Percentiles rank a stretch among this genome's conserved stretches.
phyloP scores from a whole-genome alignment of 92 coral and sea anemone genomes.

The Porites lobata region DNA sequence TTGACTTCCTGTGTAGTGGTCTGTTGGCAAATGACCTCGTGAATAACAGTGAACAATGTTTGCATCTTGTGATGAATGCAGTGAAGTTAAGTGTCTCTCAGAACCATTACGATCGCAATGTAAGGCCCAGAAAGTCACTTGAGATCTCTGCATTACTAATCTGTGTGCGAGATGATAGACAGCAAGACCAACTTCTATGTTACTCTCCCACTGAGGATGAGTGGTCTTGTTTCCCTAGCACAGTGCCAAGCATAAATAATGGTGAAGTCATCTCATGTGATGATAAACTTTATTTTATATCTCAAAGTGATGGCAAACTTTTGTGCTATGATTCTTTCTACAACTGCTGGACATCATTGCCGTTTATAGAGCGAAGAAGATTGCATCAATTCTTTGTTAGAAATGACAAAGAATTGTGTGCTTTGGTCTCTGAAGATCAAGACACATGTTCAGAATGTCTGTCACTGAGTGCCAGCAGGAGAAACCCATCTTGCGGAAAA shows the following conservation, averaged over 20 bases:
- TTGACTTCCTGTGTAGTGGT: too few species aligned
- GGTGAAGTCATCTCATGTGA: neutral
- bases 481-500: neutral
- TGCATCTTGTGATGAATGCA: neutral
- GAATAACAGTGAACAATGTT: neutral
- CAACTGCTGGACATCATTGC: neutral
- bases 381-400: neutral
- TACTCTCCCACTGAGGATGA: neutral
- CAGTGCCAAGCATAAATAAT: neutral
- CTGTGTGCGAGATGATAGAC: neutral
- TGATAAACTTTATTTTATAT: neutral
- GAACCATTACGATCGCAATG: neutral
- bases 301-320: neutral
- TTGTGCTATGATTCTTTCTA: neutral
- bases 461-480: neutral
- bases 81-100: neutral
- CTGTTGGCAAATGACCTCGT: too few species aligned
- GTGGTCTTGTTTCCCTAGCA: neutral
- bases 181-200: neutral
- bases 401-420: neutral
- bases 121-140: neutral
- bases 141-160: neutral
- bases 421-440: neutral
- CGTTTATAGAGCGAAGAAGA: neutral
- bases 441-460: neutral